A percentile compares a stretch with the other conserved stretches of the same genome.
These are phyloP conservation scores for Brachionus asplanchnoidis DNA, from an alignment of 1,140 invertebrate species.

Conservation along the genomic window DNA sequence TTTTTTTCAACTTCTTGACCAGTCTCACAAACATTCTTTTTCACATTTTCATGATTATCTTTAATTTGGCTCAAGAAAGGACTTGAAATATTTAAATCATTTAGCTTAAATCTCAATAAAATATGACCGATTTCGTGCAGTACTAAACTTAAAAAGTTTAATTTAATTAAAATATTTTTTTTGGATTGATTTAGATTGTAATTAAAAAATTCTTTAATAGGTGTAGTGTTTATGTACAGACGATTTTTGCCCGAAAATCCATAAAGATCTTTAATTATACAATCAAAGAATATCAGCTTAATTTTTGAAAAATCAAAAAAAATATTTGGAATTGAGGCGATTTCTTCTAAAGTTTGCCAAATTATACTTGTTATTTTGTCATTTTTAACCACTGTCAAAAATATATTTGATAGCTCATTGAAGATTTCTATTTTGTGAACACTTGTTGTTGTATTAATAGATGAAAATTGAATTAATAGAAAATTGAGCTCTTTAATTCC, in stretches of 20 bases:
- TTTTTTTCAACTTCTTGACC: neutral
- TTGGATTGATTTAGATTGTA: neutral
- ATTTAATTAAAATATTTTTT: neutral
- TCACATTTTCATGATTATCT: neutral
- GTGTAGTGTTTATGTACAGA: neutral
- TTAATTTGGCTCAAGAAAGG: neutral
- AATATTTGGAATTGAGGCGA: neutral
- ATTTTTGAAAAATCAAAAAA: neutral
- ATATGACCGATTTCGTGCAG: neutral
- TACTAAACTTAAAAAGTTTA: neutral
- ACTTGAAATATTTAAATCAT: neutral
- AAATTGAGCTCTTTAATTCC: neutral
- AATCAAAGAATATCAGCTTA: neutral
- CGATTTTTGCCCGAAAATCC: neutral
- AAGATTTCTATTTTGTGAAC: neutral
- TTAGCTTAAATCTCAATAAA: neutral
- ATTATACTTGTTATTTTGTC: neutral
- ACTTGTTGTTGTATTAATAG: neutral
- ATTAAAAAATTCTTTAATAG: neutral
- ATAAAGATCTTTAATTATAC: neutral
- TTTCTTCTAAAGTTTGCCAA: neutral
- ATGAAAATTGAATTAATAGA: neutral
- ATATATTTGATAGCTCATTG: neutral
- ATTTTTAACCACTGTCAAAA: neutral
- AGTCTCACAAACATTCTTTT: neutral